Base-by-base conservation (phyloP, 2,113 vertebrate species). In the Bujurquina vittata region DNA sequence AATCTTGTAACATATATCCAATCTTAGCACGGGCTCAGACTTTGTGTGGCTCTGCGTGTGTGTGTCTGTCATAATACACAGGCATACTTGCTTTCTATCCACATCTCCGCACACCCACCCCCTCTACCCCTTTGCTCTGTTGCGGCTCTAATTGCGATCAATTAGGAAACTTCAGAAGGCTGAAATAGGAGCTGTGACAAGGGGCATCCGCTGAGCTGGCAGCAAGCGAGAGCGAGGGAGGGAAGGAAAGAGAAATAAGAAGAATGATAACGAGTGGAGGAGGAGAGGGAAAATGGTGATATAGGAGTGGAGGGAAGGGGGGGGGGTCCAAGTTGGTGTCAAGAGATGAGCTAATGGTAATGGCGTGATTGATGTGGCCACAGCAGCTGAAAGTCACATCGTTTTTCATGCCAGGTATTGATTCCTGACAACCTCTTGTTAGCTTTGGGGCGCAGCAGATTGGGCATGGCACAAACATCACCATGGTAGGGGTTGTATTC, bases 121-220 rank as follows among this genome's bases (percentile, higher is more conserved):
- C 35, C n/a, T 33, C 76, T 49, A 52, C 73, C 83, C 85, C 60
- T 83, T 84, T 84, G 76, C 86, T 90, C 87, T 81, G 65, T 79
- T 88, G 87, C 78, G 46, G 90, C 93, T 94, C 93, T 94, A 94
- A 94, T 94, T 94, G 94, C 93, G 88, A 94, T 94, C 94, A 94
- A 94, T 94, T 94, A 94, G 91, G 94, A 94, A 94, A 94, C 94
- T 94, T 94, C 93, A 94, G 94, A 94, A 93, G 94, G 92, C 89
- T 94, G 94, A 94, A 94, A 94, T 92, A 85, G 90, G 94, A 94
- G 93, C 92, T 92, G 91, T 91, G 93, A 93, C 92, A 91, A 87
- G 93, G 92, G 93, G 90, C 91, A 93, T 94, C 91, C 88, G 93
- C 91, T 93, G 92, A 94, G 91, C 88, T 89, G 89, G 90, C 90